These are phyloP conservation scores for Diglossa cyanea DNA, from an alignment of 2,797 vertebrate species.

Conservation along the genomic window DNA sequence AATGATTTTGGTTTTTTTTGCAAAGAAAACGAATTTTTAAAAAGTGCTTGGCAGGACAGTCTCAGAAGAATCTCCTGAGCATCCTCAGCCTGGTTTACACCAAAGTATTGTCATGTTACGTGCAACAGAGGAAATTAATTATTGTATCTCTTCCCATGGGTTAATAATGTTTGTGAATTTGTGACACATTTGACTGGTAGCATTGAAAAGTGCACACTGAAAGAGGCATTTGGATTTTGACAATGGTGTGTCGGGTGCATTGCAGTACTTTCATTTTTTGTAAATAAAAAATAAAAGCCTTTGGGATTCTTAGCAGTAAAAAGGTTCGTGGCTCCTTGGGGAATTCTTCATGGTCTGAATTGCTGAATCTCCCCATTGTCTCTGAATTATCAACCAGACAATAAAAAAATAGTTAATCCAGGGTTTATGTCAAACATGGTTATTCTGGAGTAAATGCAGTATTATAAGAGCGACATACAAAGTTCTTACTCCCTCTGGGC, in stretches of 20 bases:
- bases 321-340: not conserved
- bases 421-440: not conserved
- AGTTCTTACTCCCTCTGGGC: not conserved
- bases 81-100: not conserved
- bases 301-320: not conserved
- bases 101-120: not conserved
- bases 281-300: not conserved
- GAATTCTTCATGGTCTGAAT: not conserved
- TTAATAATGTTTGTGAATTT: not conserved
- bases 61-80: not conserved
- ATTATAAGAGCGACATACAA: not conserved
- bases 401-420: not conserved
- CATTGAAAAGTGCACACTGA: not conserved
- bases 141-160: not conserved
- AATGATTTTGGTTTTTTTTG: not conserved
- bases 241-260: not conserved
- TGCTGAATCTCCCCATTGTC: not conserved
- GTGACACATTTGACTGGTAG: not conserved
- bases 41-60: not conserved
- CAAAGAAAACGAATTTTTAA: not conserved
- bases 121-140: not conserved
- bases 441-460: not conserved
- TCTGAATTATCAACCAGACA: not conserved
- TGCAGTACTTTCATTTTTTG: not conserved
- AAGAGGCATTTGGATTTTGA: not conserved